Evolutionary conservation across 2,888 invertebrate species (phyloP), one percentile per base, ranked within the genome.

Genomic region (Rhimphoctona megacephalus): DNA sequence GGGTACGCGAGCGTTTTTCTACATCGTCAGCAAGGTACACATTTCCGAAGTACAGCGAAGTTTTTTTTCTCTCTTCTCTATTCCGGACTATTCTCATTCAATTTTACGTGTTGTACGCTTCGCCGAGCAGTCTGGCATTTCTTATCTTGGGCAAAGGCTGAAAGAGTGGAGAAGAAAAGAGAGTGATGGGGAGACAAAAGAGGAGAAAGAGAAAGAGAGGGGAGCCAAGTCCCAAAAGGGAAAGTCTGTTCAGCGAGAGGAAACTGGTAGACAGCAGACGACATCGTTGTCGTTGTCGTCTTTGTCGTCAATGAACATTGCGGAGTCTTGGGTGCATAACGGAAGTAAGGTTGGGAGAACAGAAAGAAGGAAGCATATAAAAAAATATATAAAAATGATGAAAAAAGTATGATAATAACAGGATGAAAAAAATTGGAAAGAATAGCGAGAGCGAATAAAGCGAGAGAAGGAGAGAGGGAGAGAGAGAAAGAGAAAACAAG

Each of bases 41-140:
- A 76, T 86, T 85, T 78, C 72, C 54, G 69, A 54, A 74, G 73
- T 52, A 33, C 14, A 78, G 33, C 57, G 25, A 69, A 67, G 5
- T 78, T 22, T 78, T 66, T 76, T 64, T 64, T 61, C 67, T 36
- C 17, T 70, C 61, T 14, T 77, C 25, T 57, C 30, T 49, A 33
- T 19, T 33, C 72, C 25, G 70, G 54, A 52, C 70, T 72, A 81
- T 79, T 81, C 78, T 80, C 82, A 86, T 86, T 86, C 73, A 86
- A 86, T 86, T 86, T 87, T 84, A 82, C 73, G 77, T 76, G 22
- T 73, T n/a, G 39, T 52, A 81, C 73, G 85, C 80, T 88, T 69
- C 67, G 80, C 78, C 82, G 73, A 85, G 57, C 76, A 76, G 66
- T 57, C 81, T 46, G 61, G 52, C 69, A 57, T 72, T 79, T 84